These are phyloP conservation scores for Speoplatyrhinus poulsoni DNA, from an alignment of 2,113 vertebrate species.

Conservation along the genomic window DNA sequence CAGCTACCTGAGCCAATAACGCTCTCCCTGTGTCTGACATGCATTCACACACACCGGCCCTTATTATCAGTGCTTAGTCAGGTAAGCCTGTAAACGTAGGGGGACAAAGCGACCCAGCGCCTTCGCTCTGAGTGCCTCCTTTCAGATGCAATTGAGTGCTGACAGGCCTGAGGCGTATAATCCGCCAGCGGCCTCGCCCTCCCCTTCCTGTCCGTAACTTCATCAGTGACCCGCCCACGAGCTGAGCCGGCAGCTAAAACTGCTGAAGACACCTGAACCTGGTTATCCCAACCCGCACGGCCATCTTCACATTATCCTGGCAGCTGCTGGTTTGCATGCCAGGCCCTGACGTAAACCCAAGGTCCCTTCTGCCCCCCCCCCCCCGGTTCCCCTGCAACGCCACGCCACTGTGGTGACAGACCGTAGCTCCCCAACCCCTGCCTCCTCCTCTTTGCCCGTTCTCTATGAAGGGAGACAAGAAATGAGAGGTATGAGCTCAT, in stretches of 20 bases:
- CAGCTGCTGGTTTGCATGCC: conserved; percentile 52
- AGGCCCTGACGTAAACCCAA: conserved; percentile 69
- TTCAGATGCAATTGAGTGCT: conserved; percentile 62
- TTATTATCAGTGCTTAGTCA: conserved; percentile 70
- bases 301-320: conserved; percentile 32
- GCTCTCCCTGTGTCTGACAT: conserved; percentile 51
- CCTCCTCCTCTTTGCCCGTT: conserved; percentile 16
- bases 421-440: conserved; percentile 6
- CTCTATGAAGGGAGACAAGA: conserved; percentile 67
- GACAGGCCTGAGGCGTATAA: conserved; percentile 55
- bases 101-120: conserved; percentile 53
- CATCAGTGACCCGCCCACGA: conserved; percentile 39
- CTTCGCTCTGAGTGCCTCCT: conserved; percentile 63
- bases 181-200: conserved; percentile 25
- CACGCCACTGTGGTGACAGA: conserved; percentile 24
- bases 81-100: conserved; percentile 70
- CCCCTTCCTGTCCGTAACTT: conserved; percentile 12
- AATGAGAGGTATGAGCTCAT: conserved; percentile 96
- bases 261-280: conserved; percentile 31
- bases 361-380: conserved; percentile 73
- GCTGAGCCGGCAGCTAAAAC: conserved; percentile 38
- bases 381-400: conserved; percentile 18
- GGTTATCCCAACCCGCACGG: conserved; percentile 36
- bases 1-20: conserved; percentile 75
- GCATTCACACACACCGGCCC: conserved; percentile 57